Evolutionary conservation across 1,140 invertebrate species (phyloP).

Genomic region (Mactra quadrangularis): DNA sequence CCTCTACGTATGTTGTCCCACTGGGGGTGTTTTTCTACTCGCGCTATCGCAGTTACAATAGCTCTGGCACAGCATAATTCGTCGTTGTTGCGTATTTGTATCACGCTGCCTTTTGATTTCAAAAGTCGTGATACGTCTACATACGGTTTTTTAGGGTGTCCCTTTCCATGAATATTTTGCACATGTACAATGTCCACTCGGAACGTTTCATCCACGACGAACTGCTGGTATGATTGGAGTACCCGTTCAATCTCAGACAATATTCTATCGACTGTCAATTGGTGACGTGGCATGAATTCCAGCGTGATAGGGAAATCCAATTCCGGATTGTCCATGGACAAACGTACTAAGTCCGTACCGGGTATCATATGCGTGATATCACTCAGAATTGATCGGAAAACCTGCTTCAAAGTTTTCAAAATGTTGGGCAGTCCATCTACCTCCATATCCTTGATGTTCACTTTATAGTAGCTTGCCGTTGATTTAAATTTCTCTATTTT

Average conservation of each 20-base stretch:
- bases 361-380: constrained; percentile 12
- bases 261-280: constrained; percentile 9
- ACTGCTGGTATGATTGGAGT: no score
- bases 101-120: not conserved
- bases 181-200: constrained; percentile 14
- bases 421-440: no score
- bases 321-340: not conserved
- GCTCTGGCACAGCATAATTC: constrained; percentile 24
- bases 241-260: no score
- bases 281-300: no score
- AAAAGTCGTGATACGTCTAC: not conserved
- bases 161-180: not conserved
- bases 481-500: constrained; percentile 25
- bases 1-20: constrained; percentile 19
- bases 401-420: not conserved
- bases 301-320: no score
- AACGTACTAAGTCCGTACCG: constrained; percentile 6
- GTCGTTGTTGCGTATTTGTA: constrained; percentile 17
- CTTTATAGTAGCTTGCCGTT: constrained; percentile 18
- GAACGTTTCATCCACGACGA: no score
- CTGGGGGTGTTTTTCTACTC: constrained; percentile 22
- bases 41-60: no score
- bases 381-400: constrained; percentile 2
- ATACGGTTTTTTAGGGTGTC: no score
- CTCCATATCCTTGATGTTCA: no score